A percentile compares a stretch with the other conserved stretches of the same genome.
Conservation (phyloP, 2,797 vertebrate genomes). For the Sebastolobus altivelis region DNA sequence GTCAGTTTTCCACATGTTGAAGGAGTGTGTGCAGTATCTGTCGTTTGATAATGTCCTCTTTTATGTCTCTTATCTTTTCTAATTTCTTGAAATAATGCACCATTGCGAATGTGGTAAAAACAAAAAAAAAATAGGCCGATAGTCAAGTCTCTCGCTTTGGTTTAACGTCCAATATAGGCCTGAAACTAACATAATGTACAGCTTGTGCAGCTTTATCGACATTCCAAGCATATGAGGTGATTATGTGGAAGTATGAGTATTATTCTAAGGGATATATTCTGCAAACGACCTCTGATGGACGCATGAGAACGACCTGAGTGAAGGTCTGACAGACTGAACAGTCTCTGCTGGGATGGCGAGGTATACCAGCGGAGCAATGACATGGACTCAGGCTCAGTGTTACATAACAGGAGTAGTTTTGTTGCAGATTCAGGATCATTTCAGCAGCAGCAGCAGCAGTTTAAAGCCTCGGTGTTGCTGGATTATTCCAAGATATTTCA, state of each 20-base stretch:
- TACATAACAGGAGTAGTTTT: constrained; percentile 61
- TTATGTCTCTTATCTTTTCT: not conserved
- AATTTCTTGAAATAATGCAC: not conserved
- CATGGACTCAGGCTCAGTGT: constrained; percentile 27
- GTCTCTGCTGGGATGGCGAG: not conserved
- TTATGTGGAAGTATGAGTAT: not conserved
- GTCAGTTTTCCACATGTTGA: not conserved
- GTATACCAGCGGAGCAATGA: constrained; percentile 25
- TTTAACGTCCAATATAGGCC: not conserved
- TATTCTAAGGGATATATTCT: not conserved
- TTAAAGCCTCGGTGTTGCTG: constrained; percentile 45
- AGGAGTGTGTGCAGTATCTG: not conserved
- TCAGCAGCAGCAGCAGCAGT: constrained; percentile 35
- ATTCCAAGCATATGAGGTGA: not conserved
- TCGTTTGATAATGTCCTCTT: too few relatives aligned
- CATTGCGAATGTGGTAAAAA: too few relatives aligned
- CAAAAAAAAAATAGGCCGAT: not conserved
- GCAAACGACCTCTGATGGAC: not conserved
- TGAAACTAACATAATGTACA: not conserved
- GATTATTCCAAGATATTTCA: constrained; percentile 57
- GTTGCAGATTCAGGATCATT: constrained; percentile 58
- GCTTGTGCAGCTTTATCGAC: not conserved
- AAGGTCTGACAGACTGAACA: not conserved
- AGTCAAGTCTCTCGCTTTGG: not conserved
- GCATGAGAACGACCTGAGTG: not conserved